Conservation (phyloP, 2,888 invertebrate genomes). For the Drosophila pseudotalamancana region DNA sequence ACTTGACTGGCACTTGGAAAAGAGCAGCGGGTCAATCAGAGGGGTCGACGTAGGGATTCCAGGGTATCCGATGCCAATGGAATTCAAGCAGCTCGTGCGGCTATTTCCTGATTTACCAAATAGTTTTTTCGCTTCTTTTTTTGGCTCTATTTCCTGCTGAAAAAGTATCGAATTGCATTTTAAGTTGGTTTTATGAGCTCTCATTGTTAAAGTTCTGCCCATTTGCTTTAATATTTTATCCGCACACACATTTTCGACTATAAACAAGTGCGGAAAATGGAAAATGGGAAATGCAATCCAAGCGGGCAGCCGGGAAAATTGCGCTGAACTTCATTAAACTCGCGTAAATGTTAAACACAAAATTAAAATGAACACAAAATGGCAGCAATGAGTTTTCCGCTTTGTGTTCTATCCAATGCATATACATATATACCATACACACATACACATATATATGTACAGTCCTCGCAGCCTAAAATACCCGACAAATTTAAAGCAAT, state of each 20-base stretch:
- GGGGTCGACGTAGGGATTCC: not conserved
- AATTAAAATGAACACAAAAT: slow-evolving; percentile 47
- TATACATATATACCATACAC: not conserved
- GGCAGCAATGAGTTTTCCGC: slow-evolving; percentile 24
- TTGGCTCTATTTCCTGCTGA: slow-evolving; percentile 20
- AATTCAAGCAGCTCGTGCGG: slow-evolving; percentile 13
- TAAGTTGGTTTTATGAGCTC: slow-evolving; percentile 41
- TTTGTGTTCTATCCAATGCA: not conserved
- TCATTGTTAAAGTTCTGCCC: slow-evolving; percentile 25
- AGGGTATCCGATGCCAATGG: slow-evolving; percentile 1
- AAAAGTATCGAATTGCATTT: slow-evolving; percentile 48
- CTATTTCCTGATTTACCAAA: slow-evolving; percentile 49
- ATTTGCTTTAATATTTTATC: slow-evolving; percentile 64
- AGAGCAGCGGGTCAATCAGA: not conserved
- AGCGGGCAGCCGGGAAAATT: not conserved
- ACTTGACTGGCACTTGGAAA: slow-evolving; percentile 1
- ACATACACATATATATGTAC: not conserved
- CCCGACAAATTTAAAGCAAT: slow-evolving; percentile 67
- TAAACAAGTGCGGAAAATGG: slow-evolving; percentile 39
- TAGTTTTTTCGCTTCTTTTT: slow-evolving; percentile 34
- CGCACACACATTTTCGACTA: slow-evolving; percentile 27
- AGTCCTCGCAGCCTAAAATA: not conserved
- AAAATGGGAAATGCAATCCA: slow-evolving; percentile 26
- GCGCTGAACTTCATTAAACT: slow-evolving; percentile 51
- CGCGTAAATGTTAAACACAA: slow-evolving; percentile 51